Evolutionary conservation across 2,888 invertebrate genomes (phyloP).

Genomic region (Andrena camellia): DNA sequence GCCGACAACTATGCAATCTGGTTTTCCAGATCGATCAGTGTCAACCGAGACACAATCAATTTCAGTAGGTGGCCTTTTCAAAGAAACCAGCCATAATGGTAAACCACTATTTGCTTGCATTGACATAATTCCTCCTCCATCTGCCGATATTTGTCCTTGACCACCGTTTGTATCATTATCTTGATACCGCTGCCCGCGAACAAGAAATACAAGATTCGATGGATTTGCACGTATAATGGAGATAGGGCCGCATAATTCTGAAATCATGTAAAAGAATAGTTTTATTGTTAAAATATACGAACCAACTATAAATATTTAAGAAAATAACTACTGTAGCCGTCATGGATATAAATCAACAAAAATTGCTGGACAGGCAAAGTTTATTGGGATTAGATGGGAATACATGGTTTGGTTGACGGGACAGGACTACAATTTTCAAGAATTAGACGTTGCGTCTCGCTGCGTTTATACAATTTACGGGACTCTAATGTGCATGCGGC

Average conservation of each 20-base stretch:
- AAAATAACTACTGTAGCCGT: too few relatives aligned
- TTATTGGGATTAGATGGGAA: too few relatives aligned
- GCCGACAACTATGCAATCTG: slow-evolving; percentile 92
- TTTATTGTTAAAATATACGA: background rate
- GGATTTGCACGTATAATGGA: slow-evolving; percentile 78
- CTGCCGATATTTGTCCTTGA: slow-evolving; percentile 82
- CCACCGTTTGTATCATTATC: slow-evolving; percentile 69
- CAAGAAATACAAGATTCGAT: slow-evolving; percentile 90
- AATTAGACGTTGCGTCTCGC: too few relatives aligned
- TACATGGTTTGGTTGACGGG: too few relatives aligned
- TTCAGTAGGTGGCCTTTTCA: slow-evolving; percentile 89
- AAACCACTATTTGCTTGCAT: slow-evolving; percentile 90
- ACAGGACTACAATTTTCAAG: too few relatives aligned
- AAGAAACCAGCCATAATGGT: slow-evolving; percentile 91
- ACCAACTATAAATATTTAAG: too few relatives aligned
- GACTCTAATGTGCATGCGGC: too few relatives aligned
- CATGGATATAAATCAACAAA: too few relatives aligned
- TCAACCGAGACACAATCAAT: slow-evolving; percentile 92
- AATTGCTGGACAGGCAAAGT: too few relatives aligned
- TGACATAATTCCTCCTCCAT: slow-evolving; percentile 89
- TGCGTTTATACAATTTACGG: too few relatives aligned
- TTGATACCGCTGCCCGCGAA: slow-evolving; percentile 86
- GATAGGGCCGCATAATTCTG: slow-evolving; percentile 82
- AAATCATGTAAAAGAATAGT: slow-evolving; percentile 49
- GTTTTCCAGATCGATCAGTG: slow-evolving; percentile 89